Evolutionary conservation across 2,113 vertebrate genomes (phyloP).

Genomic region (Eupsittula cactorum): DNA sequence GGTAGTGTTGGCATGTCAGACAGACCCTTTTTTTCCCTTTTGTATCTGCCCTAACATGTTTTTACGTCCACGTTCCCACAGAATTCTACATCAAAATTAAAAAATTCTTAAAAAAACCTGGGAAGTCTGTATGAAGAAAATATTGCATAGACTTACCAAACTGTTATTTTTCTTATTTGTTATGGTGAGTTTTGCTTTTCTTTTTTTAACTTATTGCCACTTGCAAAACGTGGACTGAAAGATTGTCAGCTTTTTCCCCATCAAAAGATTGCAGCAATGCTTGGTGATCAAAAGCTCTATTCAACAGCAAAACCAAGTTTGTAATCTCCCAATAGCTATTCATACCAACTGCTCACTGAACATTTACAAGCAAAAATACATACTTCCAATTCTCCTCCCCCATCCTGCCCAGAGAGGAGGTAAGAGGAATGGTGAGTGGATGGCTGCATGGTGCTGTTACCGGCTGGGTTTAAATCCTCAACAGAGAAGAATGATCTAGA

Average conservation of each 20-base stretch:
- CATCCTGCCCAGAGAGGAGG: background rate
- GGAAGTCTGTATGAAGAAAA: background rate
- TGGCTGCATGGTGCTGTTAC: background rate
- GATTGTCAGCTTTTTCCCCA: background rate
- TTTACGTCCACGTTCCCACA: background rate
- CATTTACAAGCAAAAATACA: background rate
- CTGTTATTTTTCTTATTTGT: background rate
- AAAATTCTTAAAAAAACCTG: background rate
- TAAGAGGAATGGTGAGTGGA: background rate
- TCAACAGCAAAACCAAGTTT: background rate
- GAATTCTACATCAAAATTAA: background rate
- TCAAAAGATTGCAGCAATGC: background rate
- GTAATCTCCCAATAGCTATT: background rate
- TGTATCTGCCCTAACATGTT: background rate
- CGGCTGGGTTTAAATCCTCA: background rate
- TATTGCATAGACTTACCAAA: background rate
- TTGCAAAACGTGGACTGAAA: background rate
- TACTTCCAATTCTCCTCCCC: background rate
- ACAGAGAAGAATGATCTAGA: background rate
- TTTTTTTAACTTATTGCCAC: background rate
- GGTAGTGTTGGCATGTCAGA: background rate
- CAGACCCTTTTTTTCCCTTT: background rate
- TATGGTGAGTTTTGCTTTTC: background rate
- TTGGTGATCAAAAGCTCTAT: background rate
- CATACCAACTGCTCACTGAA: background rate